These are phyloP conservation scores for Erythrolamprus reginae DNA, from an alignment of 2,113 vertebrate species.

Conservation along the genomic window DNA sequence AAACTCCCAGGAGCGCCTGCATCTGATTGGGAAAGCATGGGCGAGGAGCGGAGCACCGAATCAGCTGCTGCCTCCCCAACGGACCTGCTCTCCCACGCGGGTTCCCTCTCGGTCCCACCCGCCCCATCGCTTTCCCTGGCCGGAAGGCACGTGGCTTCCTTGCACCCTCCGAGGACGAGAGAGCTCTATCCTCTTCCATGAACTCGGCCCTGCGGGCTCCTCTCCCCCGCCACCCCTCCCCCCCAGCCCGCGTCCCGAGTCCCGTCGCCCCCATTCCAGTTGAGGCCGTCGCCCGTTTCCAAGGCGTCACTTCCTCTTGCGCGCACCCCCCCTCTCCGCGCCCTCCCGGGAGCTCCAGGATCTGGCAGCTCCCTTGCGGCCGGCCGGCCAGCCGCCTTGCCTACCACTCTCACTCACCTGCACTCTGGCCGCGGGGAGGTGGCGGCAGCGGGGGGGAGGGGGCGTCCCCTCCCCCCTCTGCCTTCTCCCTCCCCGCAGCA, in stretches of 20 bases:
- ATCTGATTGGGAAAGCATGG: neutral
- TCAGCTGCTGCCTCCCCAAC: neutral
- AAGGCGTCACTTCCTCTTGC: neutral
- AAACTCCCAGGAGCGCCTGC: neutral
- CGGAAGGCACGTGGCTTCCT: neutral
- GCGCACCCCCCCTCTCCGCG: too few species aligned
- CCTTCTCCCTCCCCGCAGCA: neutral
- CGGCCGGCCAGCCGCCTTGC: neutral
- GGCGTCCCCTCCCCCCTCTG: neutral
- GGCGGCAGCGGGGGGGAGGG: neutral
- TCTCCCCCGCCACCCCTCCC: too few species aligned
- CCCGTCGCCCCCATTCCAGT: neutral
- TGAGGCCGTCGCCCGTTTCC: too few species aligned
- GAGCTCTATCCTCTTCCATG: too few species aligned
- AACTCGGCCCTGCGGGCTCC: neutral
- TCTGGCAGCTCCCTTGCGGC: neutral
- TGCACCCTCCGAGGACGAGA: neutral
- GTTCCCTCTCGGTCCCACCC: too few species aligned
- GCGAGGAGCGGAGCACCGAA: neutral
- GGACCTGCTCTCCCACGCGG: neutral
- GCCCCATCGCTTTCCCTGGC: too few species aligned
- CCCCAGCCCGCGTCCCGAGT: too few species aligned
- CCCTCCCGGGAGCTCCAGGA: neutral
- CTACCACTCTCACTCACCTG: constrained; percentile 16
- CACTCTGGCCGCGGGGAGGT: constrained; percentile 15